Percentiles rank a stretch among this genome's conserved stretches.
Conservation (phyloP, 2,888 invertebrate species). For the Neelides folsomi region DNA sequence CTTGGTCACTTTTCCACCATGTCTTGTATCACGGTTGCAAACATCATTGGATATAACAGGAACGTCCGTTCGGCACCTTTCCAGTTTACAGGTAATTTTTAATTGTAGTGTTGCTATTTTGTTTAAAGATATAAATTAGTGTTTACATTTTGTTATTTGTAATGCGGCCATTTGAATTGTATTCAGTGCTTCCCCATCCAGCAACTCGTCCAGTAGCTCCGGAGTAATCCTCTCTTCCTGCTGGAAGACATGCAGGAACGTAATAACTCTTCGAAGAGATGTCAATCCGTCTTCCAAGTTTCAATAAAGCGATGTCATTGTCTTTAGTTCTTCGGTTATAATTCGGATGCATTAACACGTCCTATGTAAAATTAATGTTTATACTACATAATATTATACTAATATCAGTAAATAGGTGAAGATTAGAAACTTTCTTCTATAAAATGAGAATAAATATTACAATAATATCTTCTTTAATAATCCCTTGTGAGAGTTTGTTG, state of each 20-base stretch:
- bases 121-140: slow-evolving; percentile 4
- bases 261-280: slow-evolving; percentile 1
- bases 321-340: slow-evolving; percentile 12
- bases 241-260: slow-evolving; percentile 10
- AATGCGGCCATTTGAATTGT: background rate
- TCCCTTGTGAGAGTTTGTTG: background rate
- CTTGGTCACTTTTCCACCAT: slow-evolving; percentile 11
- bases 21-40: slow-evolving; percentile 25
- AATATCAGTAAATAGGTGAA: too few relatives aligned
- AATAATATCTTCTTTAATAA: too few relatives aligned
- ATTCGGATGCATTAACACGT: slow-evolving; percentile 11
- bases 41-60: slow-evolving; percentile 25
- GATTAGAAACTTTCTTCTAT: too few relatives aligned
- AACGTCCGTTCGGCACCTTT: slow-evolving; percentile 17
- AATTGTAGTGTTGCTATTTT: too few relatives aligned
- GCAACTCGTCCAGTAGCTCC: slow-evolving; percentile 4
- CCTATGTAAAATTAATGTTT: slow-evolving; percentile 4
- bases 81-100: too few relatives aligned
- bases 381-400: too few relatives aligned
- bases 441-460: too few relatives aligned
- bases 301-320: slow-evolving; percentile 13
- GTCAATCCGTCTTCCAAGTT: slow-evolving; percentile 3
- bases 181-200: slow-evolving; percentile 1
- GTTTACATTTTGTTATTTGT: slow-evolving; percentile 11
- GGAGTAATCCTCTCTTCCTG: slow-evolving; percentile 5